Evolutionary conservation across 2,797 vertebrate genomes (phyloP).

Genomic region (Paedocypris micromegethes): DNA sequence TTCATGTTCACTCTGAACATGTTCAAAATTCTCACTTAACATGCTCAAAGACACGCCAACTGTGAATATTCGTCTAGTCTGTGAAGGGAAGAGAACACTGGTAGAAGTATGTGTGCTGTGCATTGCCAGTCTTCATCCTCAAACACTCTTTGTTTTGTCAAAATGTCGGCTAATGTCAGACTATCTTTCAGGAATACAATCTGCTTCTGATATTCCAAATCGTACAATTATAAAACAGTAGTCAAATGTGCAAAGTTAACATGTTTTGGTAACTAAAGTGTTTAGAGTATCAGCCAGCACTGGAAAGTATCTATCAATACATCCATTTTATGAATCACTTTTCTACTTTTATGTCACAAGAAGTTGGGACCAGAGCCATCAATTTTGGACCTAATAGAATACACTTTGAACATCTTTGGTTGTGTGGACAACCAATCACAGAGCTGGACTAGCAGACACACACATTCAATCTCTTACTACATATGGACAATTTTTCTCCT

Average conservation of each 20-base stretch:
- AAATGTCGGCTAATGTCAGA: constrained; percentile 16
- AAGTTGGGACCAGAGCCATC: too few relatives aligned
- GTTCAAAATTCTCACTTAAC: constrained; percentile 1
- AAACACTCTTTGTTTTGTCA: constrained; percentile 5
- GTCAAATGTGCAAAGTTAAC: not conserved
- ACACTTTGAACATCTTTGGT: too few relatives aligned
- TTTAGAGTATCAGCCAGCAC: too few relatives aligned
- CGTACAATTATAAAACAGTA: constrained; percentile 11
- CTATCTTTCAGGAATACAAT: not conserved
- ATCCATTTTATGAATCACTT: too few relatives aligned
- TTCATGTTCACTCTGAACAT: not conserved
- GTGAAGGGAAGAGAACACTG: not conserved
- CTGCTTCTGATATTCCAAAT: constrained; percentile 25
- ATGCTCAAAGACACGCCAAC: not conserved
- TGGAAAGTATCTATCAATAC: too few relatives aligned
- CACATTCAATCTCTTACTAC: too few relatives aligned
- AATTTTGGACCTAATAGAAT: too few relatives aligned
- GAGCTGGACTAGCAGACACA: too few relatives aligned
- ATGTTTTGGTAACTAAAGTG: too few relatives aligned
- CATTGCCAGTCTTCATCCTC: not conserved
- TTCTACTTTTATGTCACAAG: too few relatives aligned
- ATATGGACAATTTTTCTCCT: too few relatives aligned
- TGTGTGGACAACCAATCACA: too few relatives aligned
- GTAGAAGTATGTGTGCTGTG: not conserved
- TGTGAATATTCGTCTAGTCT: not conserved